phyloP scores from a whole-genome alignment of 1,140 invertebrate species.

The Dysdera silvatica region DNA sequence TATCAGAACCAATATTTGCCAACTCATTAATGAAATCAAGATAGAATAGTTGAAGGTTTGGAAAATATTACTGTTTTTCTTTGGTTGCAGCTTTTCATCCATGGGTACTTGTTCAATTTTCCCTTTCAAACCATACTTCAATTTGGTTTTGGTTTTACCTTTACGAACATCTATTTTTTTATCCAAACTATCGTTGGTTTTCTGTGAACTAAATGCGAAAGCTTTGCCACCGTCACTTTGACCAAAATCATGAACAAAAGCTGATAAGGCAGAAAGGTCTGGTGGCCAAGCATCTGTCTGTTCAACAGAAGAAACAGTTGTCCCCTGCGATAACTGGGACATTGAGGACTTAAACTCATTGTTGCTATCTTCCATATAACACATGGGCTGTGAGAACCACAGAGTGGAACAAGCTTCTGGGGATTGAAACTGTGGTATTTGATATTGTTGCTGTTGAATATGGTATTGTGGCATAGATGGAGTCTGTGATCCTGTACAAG shows the following conservation, averaged over 20 bases:
- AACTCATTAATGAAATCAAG: no score
- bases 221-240: constrained; percentile 24
- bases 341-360: constrained; percentile 18
- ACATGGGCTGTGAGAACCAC: constrained; percentile 4
- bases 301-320: constrained; percentile 7
- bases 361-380: constrained; percentile 23
- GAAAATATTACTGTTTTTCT: constrained; percentile 24
- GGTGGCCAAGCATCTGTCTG: constrained; percentile 8
- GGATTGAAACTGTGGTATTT: constrained; percentile 7
- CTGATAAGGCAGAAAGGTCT: constrained; percentile 13
- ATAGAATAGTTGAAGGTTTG: neutral
- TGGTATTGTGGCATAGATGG: constrained; percentile 6
- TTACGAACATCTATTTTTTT: constrained; percentile 23
- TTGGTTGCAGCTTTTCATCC: constrained; percentile 44
- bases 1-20: no score
- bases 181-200: constrained; percentile 11
- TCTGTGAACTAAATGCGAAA: constrained; percentile 24
- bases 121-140: neutral
- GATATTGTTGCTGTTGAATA: constrained; percentile 8
- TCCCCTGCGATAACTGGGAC: constrained; percentile 12
- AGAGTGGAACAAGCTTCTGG: constrained; percentile 10
- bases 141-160: constrained; percentile 10
- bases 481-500: constrained; percentile 17
- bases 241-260: constrained; percentile 4
- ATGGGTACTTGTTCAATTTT: constrained; percentile 57